Evolutionary conservation across 2,113 vertebrate species (phyloP), one percentile per base, ranked within the genome.

Genomic region (Chloropsis cyanopogon): DNA sequence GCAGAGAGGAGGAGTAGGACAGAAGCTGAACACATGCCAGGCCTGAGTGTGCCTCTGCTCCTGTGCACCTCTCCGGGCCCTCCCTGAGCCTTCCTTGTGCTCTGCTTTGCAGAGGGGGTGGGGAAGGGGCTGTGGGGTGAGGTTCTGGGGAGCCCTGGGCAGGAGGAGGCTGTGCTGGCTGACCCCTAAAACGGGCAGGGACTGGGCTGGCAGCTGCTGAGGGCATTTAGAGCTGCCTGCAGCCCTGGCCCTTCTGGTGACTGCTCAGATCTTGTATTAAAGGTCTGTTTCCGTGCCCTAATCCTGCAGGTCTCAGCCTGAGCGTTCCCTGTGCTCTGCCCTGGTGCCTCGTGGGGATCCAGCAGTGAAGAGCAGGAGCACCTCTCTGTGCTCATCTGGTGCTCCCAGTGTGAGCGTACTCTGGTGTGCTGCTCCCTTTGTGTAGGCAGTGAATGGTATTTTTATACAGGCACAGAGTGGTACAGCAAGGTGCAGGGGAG

Each of bases 81-180:
- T 46, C 26, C 2, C 82, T 8, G 33, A 17, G 8, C 14, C 72
- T 23, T 29, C 29, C 29, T 5, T 11, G 75, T 19, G 4, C 6
- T 2, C 28, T 28, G 26, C 53, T 21, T 4, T 47, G 57, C 33
- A n/a, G 4, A 18, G 21, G 42, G 46, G 12, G 10, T 6, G 44
- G 33, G 60, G 37, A 28, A 1, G 4, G 53, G 28, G 15, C 83
- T 53, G 8, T 0, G 1, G 39, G 49, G 12, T 13, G 0, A 0
- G 37, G 66, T 61, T 31, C 37, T 6, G 4, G 56, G 47, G 15
- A 47, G 82, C 49, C 24, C 4, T 11, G 50, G 25, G 47, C 81
- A 10, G 2, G 59, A 33, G 71, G 9, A 29, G 53, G 53, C 42
- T 37, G 12, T 54, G 46, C 46, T 80, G 31, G 7, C 42, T 24